Evolutionary conservation across 2,888 invertebrate genomes (phyloP).

Genomic region (Abscondita cerata): DNA sequence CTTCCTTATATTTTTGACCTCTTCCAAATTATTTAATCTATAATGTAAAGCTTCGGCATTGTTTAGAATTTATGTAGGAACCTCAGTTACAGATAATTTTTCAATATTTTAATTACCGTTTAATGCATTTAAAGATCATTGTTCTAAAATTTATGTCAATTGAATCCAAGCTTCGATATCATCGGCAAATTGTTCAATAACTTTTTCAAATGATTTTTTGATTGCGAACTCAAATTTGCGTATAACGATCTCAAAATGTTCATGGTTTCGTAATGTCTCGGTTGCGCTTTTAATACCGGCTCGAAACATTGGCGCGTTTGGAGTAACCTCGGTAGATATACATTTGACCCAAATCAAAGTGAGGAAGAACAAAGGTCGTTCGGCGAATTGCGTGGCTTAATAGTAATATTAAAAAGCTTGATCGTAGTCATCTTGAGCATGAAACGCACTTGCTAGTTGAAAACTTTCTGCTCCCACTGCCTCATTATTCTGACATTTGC

Average conservation of each 20-base stretch:
- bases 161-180: constrained; percentile 99
- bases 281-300: constrained; percentile 95
- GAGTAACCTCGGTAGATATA: constrained; percentile 96
- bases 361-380: constrained; percentile 92
- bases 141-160: constrained; percentile 96
- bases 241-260: constrained; percentile 98
- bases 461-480: constrained; percentile 99
- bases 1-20: constrained; percentile 87
- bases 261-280: constrained; percentile 99
- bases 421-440: constrained; percentile 93
- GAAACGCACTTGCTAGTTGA: constrained; percentile 94
- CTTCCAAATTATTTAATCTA: constrained; percentile 83
- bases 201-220: constrained; percentile 93
- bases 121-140: constrained; percentile 92
- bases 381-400: constrained; percentile 99
- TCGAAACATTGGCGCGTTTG: constrained; percentile 97
- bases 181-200: constrained; percentile 95
- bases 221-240: constrained; percentile 87
- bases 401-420: constrained; percentile 99
- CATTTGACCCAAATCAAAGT: constrained; percentile 99
- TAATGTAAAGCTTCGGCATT: constrained; percentile 96
- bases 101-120: constrained; percentile 90
- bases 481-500: constrained; percentile 97
- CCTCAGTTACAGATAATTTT: constrained; percentile 91
- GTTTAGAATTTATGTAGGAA: constrained; percentile 97